A percentile compares a stretch with the other conserved stretches of the same genome.
Evolutionary conservation across 2,113 vertebrate species (phyloP).

Genomic region (Gopherus evgoodei): DNA sequence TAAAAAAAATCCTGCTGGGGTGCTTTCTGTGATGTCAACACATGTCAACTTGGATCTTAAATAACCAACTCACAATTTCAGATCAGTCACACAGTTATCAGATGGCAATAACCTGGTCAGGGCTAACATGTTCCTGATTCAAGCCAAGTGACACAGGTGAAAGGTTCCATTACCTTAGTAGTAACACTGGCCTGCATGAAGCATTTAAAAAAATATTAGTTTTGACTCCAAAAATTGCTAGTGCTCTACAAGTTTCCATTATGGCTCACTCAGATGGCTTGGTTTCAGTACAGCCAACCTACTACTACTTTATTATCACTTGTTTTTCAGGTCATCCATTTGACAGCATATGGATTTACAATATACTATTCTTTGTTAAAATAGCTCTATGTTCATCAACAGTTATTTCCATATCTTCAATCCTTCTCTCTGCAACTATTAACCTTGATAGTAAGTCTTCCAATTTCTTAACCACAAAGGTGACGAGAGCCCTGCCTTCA

Average conservation of each 20-base stretch:
- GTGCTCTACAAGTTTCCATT: neutral
- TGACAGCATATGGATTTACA: neutral
- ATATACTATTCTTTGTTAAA: neutral
- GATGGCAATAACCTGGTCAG: neutral
- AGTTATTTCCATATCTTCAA: neutral
- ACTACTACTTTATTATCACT: constrained; percentile 50
- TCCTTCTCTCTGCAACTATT: neutral
- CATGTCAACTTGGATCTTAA: too few relatives aligned
- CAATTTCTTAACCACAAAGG: neutral
- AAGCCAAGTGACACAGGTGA: neutral
- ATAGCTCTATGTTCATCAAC: neutral
- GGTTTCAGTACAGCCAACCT: constrained; percentile 32
- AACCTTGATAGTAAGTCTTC: neutral
- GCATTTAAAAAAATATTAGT: neutral
- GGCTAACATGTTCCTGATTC: neutral
- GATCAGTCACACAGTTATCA: too few relatives aligned
- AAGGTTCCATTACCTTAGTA: neutral
- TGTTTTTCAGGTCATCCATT: neutral
- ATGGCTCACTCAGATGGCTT: constrained; percentile 12
- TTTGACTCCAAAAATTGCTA: neutral
- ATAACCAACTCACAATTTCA: too few relatives aligned
- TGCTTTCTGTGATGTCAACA: too few relatives aligned
- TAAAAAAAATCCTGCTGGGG: too few relatives aligned
- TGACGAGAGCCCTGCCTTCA: neutral
- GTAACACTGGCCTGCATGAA: neutral